phyloP scores from a whole-genome alignment of 2,113 vertebrate species.

The Atrichornis clamosus region DNA sequence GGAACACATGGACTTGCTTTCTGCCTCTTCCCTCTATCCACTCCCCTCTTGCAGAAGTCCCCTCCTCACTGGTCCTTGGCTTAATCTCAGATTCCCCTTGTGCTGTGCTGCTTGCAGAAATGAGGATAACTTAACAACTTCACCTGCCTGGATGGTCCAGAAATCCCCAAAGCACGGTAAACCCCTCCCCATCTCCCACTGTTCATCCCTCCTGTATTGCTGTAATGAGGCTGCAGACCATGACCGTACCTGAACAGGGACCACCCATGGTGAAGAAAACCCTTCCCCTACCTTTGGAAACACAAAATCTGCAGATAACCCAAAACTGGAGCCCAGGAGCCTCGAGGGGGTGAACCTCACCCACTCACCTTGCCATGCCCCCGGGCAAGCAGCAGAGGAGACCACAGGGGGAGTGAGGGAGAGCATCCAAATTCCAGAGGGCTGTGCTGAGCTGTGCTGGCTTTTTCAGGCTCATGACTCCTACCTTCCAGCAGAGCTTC shows the following conservation, averaged over 20 bases:
- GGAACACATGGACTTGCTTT: accelerated
- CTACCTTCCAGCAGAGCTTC: not conserved
- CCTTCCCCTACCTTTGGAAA: not conserved
- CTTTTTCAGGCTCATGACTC: slow-evolving; percentile 1
- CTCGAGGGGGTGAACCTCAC: not conserved
- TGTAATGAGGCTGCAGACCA: not conserved
- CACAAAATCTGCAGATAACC: not conserved
- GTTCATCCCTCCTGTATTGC: not conserved
- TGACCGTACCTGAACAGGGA: not conserved
- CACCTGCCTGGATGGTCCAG: not conserved
- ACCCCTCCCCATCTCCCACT: not conserved
- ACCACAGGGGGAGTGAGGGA: not conserved
- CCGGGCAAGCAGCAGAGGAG: not conserved
- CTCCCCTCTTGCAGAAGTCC: not conserved
- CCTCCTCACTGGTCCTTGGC: not conserved
- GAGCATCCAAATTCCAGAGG: slow-evolving; percentile 1
- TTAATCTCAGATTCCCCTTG: not conserved
- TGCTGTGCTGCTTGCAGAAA: not conserved
- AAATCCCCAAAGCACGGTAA: not conserved
- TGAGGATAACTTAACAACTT: not conserved
- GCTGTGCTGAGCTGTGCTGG: not conserved
- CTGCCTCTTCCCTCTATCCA: not conserved
- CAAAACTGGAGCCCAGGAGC: not conserved
- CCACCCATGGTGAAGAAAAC: slow-evolving; percentile 1
- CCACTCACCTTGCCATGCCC: not conserved